A percentile compares a stretch with the other conserved stretches of the same genome.
Evolutionary conservation across 2,888 invertebrate species (phyloP).

Genomic region (Cheilosia vulpina): DNA sequence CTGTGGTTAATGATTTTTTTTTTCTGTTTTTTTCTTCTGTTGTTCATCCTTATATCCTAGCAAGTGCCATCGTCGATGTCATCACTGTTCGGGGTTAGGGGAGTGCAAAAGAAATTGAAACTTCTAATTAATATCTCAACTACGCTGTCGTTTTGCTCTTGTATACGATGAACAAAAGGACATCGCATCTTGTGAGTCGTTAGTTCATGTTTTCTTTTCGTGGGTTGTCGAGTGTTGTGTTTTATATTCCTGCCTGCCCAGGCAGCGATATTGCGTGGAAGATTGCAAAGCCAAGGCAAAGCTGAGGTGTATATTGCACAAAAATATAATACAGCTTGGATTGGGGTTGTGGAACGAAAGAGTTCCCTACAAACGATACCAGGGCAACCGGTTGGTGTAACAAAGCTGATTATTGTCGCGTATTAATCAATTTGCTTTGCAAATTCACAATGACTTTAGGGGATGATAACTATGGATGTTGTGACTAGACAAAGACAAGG

Average conservation of each 20-base stretch:
- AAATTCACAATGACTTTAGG: constrained; percentile 66
- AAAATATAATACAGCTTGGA: not conserved
- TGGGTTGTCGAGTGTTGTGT: constrained; percentile 2
- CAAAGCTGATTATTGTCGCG: constrained; percentile 72
- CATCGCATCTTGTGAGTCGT: constrained; percentile 52
- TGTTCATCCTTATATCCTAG: constrained; percentile 38
- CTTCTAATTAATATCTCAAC: constrained; percentile 73
- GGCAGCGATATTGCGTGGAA: constrained; percentile 45
- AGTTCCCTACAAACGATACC: not conserved
- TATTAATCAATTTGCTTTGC: constrained; percentile 74
- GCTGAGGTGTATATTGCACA: constrained; percentile 57
- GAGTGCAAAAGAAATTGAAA: constrained; percentile 71
- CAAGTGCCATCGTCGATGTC: constrained; percentile 68
- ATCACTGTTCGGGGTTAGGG: constrained; percentile 43
- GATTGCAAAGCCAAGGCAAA: constrained; percentile 11
- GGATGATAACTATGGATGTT: constrained; percentile 55
- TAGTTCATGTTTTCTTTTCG: constrained; percentile 56
- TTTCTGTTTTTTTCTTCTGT: constrained; percentile 20
- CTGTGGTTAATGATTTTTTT: constrained; percentile 47
- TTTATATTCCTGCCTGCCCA: constrained; percentile 9
- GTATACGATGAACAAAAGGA: constrained; percentile 55
- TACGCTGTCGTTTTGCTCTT: constrained; percentile 32
- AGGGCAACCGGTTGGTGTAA: constrained; percentile 41
- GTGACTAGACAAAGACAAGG: constrained; percentile 45
- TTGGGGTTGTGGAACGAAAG: not conserved